Evolutionary conservation across 1,140 invertebrate species (phyloP), one percentile per base, ranked within the genome.

Genomic region (Drosophila mojavensis): DNA sequence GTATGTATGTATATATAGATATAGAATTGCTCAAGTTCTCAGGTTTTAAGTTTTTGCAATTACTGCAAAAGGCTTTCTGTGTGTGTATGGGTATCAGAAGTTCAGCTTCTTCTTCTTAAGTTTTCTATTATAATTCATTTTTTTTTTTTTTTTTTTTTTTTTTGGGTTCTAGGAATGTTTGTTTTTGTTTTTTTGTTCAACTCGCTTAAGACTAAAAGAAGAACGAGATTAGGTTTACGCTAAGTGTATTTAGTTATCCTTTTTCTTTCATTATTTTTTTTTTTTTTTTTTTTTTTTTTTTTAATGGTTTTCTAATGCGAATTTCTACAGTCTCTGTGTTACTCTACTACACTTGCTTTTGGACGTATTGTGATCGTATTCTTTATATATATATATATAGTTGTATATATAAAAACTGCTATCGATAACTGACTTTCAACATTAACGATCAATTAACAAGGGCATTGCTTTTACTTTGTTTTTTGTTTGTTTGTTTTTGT

Each of bases 311-410:
- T 79, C 83, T 88, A 88, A 88, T 88, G 83, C 83, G 84, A 88
- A 83, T 83, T 86, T 88, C 83, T 88, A 88, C 83, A 88, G 83
- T 88, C 83, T 88, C 83, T 88, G 83, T 88, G 83, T 88, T 88
- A 83, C 83, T 83, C 83, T 88, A 88, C 83, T 88, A 88, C 83
- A 88, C 84, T 88, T 88, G 84, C 84, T 79, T 89, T 85, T 85
- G 85, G 85, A 90, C 85, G 85, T 90, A 90, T 90, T 90, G 85
- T 84, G 85, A 90, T 78, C 63, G 50, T 75, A 53, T 26, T 71
- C 55, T 80, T 64, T 84, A 56, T 69, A 41, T 26, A 13, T 50
- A 13, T 50, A 65, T 33, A 33, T 33, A 33, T 33, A 33, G 62
- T 45, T 20, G 36, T 72, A 67, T 85, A 78, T 67, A 84, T 81